These are phyloP conservation scores for Theonella swinhoei DNA, from an alignment of 37 sponge, comb jelly and placozoan species.

Conservation along the genomic window DNA sequence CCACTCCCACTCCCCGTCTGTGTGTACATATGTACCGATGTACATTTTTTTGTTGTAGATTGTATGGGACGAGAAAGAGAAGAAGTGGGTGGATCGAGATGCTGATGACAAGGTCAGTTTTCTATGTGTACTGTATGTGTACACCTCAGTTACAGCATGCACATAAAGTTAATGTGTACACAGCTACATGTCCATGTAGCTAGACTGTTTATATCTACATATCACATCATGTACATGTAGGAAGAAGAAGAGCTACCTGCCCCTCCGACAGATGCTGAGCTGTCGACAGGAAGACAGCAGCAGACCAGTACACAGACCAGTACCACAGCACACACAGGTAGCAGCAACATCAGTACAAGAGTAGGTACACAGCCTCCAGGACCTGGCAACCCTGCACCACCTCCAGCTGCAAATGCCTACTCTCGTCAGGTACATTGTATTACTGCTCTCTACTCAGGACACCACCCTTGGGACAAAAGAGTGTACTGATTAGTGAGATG, in stretches of 20 bases:
- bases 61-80: conserved; percentile 66
- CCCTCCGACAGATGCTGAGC: conserved; percentile 33
- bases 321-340: not conserved
- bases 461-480: too few species aligned
- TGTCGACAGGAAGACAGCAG: not conserved
- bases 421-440: not conserved
- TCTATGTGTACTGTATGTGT: too few species aligned
- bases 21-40: too few species aligned
- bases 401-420: not conserved
- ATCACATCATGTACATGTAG: not conserved
- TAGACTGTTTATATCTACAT: not conserved
- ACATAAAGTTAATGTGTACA: not conserved
- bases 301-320: too few species aligned
- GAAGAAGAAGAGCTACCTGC: conserved; percentile 10
- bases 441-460: too few species aligned
- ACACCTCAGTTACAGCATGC: not conserved
- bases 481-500: too few species aligned
- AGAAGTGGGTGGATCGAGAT: conserved; percentile 64
- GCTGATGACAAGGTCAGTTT: conserved; percentile 53
- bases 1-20: not conserved
- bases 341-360: not conserved
- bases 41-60: conserved; percentile 39
- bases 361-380: not conserved
- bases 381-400: not conserved
- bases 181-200: not conserved